Conservation (phyloP, 2,888 invertebrate species). For the Acronicta alni region DNA sequence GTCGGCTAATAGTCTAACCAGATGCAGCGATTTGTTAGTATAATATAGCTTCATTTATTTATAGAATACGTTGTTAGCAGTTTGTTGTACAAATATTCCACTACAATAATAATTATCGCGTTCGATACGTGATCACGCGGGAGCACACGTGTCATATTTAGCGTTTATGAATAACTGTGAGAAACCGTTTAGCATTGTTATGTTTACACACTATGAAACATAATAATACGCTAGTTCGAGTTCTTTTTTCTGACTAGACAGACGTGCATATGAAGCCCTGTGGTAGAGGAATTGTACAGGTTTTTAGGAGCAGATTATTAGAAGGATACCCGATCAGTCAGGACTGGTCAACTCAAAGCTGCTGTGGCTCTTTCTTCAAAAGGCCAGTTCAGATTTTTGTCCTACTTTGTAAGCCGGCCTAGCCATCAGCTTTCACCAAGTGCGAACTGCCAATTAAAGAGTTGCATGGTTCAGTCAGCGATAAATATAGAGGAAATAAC, state of each 20-base stretch:
- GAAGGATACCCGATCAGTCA: no score
- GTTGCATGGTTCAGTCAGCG: conserved; percentile 6
- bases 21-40: not conserved
- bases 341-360: no score
- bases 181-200: conserved; percentile 32
- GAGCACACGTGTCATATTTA: conserved; percentile 25
- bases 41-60: not conserved
- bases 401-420: no score
- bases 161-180: conserved; percentile 11
- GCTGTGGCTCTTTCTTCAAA: no score
- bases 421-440: conserved; percentile 10
- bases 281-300: no score
- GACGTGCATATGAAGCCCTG: not conserved
- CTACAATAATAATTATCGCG: conserved; percentile 18
- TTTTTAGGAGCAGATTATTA: no score
- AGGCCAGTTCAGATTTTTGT: no score
- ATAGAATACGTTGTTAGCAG: conserved; percentile 1
- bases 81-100: conserved; percentile 23
- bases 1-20: not conserved
- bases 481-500: conserved; percentile 4
- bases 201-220: conserved; percentile 1
- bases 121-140: conserved; percentile 32
- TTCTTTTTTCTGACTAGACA: not conserved
- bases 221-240: not conserved
- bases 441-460: conserved; percentile 7